Evolutionary conservation across 2,888 invertebrate genomes (phyloP), one percentile per base, ranked within the genome.

Genomic region (Pecten maximus): DNA sequence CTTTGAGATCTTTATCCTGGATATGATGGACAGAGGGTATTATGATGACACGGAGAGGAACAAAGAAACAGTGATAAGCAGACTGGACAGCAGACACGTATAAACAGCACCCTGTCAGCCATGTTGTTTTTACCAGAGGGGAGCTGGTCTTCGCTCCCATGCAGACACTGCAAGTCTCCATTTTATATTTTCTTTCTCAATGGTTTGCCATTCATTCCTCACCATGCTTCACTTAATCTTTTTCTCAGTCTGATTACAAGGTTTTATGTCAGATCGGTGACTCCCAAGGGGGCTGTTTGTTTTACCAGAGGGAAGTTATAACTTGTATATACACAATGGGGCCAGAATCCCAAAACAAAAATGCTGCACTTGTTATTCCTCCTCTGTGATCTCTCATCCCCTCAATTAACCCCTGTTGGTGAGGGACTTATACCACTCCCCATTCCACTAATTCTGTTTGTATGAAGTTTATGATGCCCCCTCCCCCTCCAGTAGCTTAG

Each of bases 101-200:
- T 74, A 74, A 74, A 74, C 74, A 74, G 4, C 10, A 23, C 35
- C 28, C 28, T 74, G 74, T 74, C 74, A 74, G 74, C 74, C 74
- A 74, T 74, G 74, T 74, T 74, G 74, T 74, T 74, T 74, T 74
- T 74, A 74, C 74, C 74, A 74, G 74, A 74, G 74, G 74, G 54
- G 35, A 74, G 12, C 74, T 74, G 3, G 74, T 74, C 10, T 74
- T 0, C 74, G 35, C 74, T 35, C 4, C 19, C 28, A 28, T 74
- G 28, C 74, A 74, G 23, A 74, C 74, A 23, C 35, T 74, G 74
- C 74, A 74, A 74, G 74, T 74, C 35, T 3, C 35, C 74, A 74
- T 74, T 74, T 35, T 35, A 74, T 74, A 74, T 74, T 74, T 74
- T 74, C 74, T 74, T 74, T 74, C 74, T 74, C 74, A 28, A 74